Conservation (phyloP, 2,888 invertebrate genomes). For the Furcula furcula region DNA sequence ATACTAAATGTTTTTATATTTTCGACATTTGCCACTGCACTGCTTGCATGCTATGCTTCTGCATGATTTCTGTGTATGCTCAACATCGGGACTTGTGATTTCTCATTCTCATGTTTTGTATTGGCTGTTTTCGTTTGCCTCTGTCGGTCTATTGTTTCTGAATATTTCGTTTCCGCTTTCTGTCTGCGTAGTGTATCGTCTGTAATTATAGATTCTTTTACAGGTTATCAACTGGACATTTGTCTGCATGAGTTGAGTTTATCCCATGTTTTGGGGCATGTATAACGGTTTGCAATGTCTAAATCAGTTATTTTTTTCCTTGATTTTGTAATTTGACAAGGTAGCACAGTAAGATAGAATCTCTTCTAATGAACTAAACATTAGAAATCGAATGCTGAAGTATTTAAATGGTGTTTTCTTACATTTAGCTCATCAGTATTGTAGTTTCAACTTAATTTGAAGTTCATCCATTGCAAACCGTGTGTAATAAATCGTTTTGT, state of each 20-base stretch:
- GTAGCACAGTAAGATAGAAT: no score
- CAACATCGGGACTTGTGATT: constrained; percentile 63
- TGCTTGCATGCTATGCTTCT: constrained; percentile 60
- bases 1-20: constrained; percentile 13
- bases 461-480: background rate
- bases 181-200: constrained; percentile 55
- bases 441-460: no score
- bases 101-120: constrained; percentile 57
- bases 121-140: constrained; percentile 58
- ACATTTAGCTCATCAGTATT: no score
- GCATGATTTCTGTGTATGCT: constrained; percentile 45
- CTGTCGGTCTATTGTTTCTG: constrained; percentile 39
- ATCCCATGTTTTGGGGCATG: constrained; percentile 5
- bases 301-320: no score
- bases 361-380: no score
- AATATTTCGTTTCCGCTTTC: constrained; percentile 56
- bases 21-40: constrained; percentile 53
- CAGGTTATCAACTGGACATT: constrained; percentile 27
- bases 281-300: constrained; percentile 21
- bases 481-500: background rate
- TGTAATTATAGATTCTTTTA: constrained; percentile 46
- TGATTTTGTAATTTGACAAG: no score
- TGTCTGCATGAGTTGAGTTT: constrained; percentile 27
- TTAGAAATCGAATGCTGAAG: no score
- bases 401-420: no score